Conservation (phyloP, 2,113 vertebrate species). For the Mastomys natalensis region DNA sequence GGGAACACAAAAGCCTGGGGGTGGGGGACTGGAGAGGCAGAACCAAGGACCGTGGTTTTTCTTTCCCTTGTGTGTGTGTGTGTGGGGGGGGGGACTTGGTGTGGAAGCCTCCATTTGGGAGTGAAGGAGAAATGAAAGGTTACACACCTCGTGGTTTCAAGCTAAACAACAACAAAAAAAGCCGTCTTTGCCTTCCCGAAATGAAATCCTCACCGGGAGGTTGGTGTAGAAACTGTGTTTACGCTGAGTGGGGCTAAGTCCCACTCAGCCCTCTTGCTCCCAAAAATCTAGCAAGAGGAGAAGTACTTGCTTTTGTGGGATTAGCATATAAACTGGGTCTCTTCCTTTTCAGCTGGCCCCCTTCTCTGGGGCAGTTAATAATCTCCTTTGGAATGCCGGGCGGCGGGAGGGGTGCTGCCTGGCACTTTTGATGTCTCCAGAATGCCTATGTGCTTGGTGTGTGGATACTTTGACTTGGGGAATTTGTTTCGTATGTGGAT, state of each 20-base stretch:
- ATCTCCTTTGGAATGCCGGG: slow-evolving; percentile 62
- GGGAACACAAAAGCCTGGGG: slow-evolving; percentile 75
- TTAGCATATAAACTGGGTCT: slow-evolving; percentile 63
- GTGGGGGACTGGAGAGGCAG: neutral
- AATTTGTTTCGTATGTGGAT: neutral
- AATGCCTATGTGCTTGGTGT: neutral
- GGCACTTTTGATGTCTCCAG: neutral
- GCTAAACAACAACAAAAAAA: slow-evolving; percentile 64
- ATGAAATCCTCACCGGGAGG: slow-evolving; percentile 20
- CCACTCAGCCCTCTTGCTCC: neutral
- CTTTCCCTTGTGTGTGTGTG: slow-evolving; percentile 19
- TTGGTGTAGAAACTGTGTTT: neutral
- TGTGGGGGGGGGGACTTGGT: neutral
- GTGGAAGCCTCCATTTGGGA: slow-evolving; percentile 61
- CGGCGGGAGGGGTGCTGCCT: neutral
- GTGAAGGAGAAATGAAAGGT: neutral
- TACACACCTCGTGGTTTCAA: slow-evolving; percentile 69
- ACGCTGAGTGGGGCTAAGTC: no score
- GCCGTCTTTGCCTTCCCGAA: slow-evolving; percentile 50
- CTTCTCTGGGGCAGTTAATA: slow-evolving; percentile 65
- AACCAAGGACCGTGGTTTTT: slow-evolving; percentile 55
- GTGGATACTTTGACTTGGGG: neutral
- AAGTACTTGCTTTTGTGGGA: slow-evolving; percentile 45
- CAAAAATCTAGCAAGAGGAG: neutral
- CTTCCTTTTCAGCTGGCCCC: slow-evolving; percentile 51